These are phyloP conservation scores for Lutjanus argentimaculatus DNA, from an alignment of 2,797 vertebrate species.

Conservation along the genomic window DNA sequence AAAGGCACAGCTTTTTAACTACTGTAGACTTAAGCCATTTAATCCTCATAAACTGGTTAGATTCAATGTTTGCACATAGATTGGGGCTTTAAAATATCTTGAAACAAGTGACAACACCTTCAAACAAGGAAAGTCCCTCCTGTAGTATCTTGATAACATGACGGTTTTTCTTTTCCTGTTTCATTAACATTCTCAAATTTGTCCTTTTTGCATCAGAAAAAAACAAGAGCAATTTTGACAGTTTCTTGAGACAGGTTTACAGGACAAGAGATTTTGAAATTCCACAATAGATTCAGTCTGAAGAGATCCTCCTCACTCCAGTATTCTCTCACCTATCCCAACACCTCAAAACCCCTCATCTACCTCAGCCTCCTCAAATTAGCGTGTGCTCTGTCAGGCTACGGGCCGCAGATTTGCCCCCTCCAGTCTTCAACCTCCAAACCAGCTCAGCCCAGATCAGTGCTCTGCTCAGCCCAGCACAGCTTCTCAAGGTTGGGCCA, in stretches of 20 bases:
- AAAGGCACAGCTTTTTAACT: too few species aligned
- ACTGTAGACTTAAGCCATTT: too few species aligned
- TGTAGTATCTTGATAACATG: neutral
- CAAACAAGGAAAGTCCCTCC: neutral
- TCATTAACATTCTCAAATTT: neutral
- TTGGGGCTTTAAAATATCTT: neutral
- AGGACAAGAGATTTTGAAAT: neutral
- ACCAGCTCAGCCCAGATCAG: conserved; percentile 62
- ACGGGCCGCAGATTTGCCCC: conserved; percentile 35
- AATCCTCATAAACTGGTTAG: neutral
- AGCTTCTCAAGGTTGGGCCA: conserved; percentile 81
- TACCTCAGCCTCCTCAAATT: conserved; percentile 36
- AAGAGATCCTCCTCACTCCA: conserved; percentile 13
- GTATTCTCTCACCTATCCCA: conserved; percentile 10
- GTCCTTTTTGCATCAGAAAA: neutral
- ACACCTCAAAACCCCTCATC: conserved; percentile 19
- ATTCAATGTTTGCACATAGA: neutral
- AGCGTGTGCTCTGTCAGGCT: conserved; percentile 25
- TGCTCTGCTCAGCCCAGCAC: conserved; percentile 66
- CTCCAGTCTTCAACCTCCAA: conserved; percentile 43
- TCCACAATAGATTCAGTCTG: neutral
- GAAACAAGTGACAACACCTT: neutral
- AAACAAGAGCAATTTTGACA: neutral
- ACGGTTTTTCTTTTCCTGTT: neutral
- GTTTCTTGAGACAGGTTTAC: neutral